Evolutionary conservation across 2,888 invertebrate species (phyloP), one percentile per base, ranked within the genome.

Genomic region (Antheraea assamensis): DNA sequence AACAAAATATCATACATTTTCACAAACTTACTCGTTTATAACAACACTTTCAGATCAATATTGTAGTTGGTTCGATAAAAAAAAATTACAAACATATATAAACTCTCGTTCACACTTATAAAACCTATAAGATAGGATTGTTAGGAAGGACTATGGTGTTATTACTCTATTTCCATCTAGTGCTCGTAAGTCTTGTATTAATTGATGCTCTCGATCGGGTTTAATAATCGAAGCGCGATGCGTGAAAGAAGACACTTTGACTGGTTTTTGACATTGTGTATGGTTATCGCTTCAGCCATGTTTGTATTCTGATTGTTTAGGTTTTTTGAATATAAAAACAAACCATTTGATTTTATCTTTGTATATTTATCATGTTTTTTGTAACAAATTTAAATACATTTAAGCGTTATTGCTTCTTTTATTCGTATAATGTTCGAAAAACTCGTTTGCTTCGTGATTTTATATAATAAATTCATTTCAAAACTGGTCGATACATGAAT

Each of bases 401-500:
- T 64, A 64, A 68, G 19, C 35, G 17, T 35, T 35, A 35, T 68
- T 21, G 24, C 35, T 68, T 68, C 30, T 68, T 68, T 68, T 68
- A 35, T 31, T 68, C 19, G 21, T 68, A 68, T 68, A 68, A 68
- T 68, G 2, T 35, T 68, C 35, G 13, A 35, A 3, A 68, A 64
- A 68, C 68, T 35, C 35, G 35, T n/a, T 68, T n/a, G 3, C 10
- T 10, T 35, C 68, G 68, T 15, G 35, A 68, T 68, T 68, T 35
- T n/a, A 13, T 35, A n/a, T n/a, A 35, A 35, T 68, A 35, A 68
- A 68, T 68, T 35, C 15, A 35, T 17, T 7, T 8, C 19, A n/a
- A 31, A 68, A 68, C 31, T n/a, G 35, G 68, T 35, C 68, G 68
- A 68, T 68, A 68, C 68, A 35, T 35, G 35, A 68, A 35, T n/a